Percentiles rank a stretch among this genome's conserved stretches.
These are phyloP conservation scores for Knipowitschia caucasica DNA, from an alignment of 2,797 vertebrate genomes.

Conservation along the genomic window DNA sequence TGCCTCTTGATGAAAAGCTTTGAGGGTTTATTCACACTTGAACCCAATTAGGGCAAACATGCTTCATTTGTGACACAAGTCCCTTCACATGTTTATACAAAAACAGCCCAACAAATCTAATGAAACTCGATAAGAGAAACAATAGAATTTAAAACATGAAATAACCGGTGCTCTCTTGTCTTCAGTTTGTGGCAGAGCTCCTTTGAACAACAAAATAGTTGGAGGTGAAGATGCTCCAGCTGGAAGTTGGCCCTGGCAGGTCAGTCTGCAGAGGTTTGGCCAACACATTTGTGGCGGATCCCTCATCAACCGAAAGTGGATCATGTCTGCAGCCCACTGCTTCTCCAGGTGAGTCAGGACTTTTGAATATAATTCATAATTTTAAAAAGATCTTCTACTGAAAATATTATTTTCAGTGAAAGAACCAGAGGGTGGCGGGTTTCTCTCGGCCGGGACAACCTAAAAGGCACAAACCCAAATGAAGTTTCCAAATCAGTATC, in stretches of 20 bases:
- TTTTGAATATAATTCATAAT: no score
- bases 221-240: constrained; percentile 47
- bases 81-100: no score
- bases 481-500: constrained; percentile 27
- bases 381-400: no score
- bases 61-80: no score
- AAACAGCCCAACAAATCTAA: no score
- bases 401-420: no score
- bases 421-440: constrained; percentile 24
- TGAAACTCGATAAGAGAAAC: no score
- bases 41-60: no score
- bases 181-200: constrained; percentile 43
- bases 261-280: constrained; percentile 32
- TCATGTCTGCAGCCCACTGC: constrained; percentile 64
- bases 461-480: constrained; percentile 32
- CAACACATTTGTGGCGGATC: constrained; percentile 55
- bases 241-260: constrained; percentile 64
- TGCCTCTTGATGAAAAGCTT: no score
- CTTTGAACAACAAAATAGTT: constrained; percentile 38
- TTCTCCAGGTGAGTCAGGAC: constrained; percentile 36
- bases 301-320: constrained; percentile 61
- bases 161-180: not conserved
- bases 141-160: no score
- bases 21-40: no score
- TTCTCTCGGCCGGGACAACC: constrained; percentile 43